Percentiles rank a stretch among this genome's conserved stretches.
Conservation (phyloP, 2,113 vertebrate species). For the Mustela lutreola region DNA sequence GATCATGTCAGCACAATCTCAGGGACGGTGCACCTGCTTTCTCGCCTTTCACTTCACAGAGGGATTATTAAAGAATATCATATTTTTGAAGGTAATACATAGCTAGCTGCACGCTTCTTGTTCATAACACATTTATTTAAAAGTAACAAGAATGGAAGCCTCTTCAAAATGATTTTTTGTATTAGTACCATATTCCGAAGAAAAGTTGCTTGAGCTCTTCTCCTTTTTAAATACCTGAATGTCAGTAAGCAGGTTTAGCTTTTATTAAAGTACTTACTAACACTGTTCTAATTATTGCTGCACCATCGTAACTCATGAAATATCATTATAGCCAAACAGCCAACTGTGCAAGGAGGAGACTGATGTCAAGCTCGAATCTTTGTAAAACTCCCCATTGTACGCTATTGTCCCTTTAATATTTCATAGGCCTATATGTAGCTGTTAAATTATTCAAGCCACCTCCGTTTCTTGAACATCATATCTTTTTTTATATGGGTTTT, state of each 20-base stretch:
- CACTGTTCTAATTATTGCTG: background rate
- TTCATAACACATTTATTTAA: slow-evolving; percentile 48
- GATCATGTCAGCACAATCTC: background rate
- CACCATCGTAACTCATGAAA: background rate
- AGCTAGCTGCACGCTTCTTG: background rate
- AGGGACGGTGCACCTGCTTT: background rate
- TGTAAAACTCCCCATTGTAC: slow-evolving; percentile 69
- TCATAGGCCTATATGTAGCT: slow-evolving; percentile 81
- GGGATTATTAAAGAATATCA: background rate
- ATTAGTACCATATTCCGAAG: background rate
- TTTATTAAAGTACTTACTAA: slow-evolving; percentile 45
- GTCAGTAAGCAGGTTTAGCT: background rate
- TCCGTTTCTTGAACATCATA: slow-evolving; percentile 65
- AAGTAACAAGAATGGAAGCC: background rate
- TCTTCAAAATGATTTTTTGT: slow-evolving; percentile 52
- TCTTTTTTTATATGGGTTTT: slow-evolving; percentile 73
- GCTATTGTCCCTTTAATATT: slow-evolving; percentile 82
- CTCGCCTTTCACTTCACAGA: slow-evolving; percentile 4
- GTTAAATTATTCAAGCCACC: slow-evolving; percentile 82
- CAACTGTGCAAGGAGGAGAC: background rate
- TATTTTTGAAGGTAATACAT: background rate
- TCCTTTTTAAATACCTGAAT: background rate
- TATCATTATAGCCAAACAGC: background rate
- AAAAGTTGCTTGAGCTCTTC: slow-evolving; percentile 33
- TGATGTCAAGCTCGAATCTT: slow-evolving; percentile 49